Evolutionary conservation across 64 coral and sea anemone species (phyloP).

Genomic region (Orbicella faveolata): DNA sequence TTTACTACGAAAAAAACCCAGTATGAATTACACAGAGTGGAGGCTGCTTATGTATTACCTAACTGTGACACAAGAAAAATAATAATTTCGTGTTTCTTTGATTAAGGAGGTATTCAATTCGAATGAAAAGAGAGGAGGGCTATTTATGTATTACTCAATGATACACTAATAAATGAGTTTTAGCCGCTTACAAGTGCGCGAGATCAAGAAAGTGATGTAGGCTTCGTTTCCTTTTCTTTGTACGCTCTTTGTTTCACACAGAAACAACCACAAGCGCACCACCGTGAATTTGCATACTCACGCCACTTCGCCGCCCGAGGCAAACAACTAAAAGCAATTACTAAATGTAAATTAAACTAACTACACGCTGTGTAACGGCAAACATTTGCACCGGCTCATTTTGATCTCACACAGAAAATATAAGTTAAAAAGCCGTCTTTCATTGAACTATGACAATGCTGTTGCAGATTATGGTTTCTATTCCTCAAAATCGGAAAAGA

Average conservation of each 20-base stretch:
- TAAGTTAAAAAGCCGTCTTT: neutral
- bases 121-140: no score
- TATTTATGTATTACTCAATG: no score
- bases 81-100: no score
- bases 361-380: neutral
- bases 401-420: neutral
- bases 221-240: no score
- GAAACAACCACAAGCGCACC: neutral
- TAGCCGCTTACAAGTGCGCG: no score
- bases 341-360: conserved; percentile 2
- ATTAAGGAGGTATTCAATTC: no score
- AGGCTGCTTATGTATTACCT: no score
- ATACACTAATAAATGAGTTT: no score
- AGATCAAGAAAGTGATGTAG: no score
- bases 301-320: neutral
- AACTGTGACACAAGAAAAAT: no score
- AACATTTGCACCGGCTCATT: neutral
- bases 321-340: conserved; percentile 7
- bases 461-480: neutral
- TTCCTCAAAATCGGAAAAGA: neutral
- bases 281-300: neutral
- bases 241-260: neutral
- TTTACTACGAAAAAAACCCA: no score
- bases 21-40: no score
- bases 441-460: neutral